These are phyloP conservation scores for Capromys pilorides DNA, from an alignment of 2,797 vertebrate species.

Conservation along the genomic window DNA sequence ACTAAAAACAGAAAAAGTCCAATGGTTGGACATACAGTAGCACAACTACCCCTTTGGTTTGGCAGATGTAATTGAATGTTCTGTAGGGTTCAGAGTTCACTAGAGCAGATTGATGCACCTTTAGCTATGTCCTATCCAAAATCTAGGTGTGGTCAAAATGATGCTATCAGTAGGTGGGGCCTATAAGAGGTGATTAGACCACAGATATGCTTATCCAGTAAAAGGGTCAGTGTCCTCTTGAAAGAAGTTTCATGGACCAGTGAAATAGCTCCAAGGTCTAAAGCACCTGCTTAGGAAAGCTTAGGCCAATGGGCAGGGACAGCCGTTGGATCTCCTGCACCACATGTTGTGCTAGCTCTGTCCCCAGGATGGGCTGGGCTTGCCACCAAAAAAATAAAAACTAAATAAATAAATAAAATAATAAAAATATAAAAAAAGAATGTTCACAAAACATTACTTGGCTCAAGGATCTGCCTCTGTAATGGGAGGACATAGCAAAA, in stretches of 20 bases:
- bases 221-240: not conserved
- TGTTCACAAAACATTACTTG: not conserved
- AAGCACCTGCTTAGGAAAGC: no score
- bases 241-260: not conserved
- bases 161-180: no score
- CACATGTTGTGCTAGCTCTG: no score
- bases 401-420: no score
- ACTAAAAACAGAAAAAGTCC: not conserved
- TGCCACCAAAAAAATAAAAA: no score
- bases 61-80: not conserved
- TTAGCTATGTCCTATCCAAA: not conserved
- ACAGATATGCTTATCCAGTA: accelerated
- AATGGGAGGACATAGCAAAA: not conserved
- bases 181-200: not conserved
- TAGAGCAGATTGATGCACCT: not conserved
- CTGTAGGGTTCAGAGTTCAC: not conserved
- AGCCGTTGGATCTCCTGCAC: no score
- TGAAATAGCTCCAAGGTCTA: no score
- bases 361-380: no score
- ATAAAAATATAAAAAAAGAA: no score
- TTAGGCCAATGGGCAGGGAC: no score
- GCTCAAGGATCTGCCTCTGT: not conserved
- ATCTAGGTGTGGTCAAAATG: not conserved
- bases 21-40: accelerated
- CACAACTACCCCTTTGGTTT: not conserved